A percentile compares a stretch with the other conserved stretches of the same genome.
These are phyloP conservation scores for Gambusia holbrooki DNA, from an alignment of 2,113 vertebrate genomes.

Conservation along the genomic window DNA sequence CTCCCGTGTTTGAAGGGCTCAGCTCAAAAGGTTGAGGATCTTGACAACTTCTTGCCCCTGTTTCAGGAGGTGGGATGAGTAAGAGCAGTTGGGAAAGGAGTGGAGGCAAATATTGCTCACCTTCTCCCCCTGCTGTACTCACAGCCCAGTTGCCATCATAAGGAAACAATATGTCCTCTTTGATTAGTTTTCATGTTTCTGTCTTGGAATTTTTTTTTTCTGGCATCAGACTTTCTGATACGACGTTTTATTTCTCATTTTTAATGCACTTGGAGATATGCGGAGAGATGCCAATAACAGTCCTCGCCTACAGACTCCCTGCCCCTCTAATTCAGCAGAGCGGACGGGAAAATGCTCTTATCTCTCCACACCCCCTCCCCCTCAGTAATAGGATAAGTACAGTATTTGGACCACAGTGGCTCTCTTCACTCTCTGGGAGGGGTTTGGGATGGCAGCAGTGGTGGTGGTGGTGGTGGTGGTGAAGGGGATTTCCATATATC, in stretches of 20 bases:
- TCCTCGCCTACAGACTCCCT: conserved; percentile 68
- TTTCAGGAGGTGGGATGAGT: conserved; percentile 73
- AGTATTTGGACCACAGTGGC: conserved; percentile 81
- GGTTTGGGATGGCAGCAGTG: conserved; percentile 10
- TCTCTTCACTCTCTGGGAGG: conserved; percentile 62
- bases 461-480: not conserved
- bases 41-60: conserved; percentile 95
- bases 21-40: conserved; percentile 95
- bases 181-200: conserved; percentile 61
- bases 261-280: conserved; percentile 68
- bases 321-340: conserved; percentile 75
- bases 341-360: conserved; percentile 77
- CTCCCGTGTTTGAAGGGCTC: conserved; percentile 93
- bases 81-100: conserved; percentile 34
- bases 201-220: conserved; percentile 54
- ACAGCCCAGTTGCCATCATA: conserved; percentile 58
- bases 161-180: conserved; percentile 24
- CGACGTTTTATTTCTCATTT: conserved; percentile 73
- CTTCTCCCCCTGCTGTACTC: conserved; percentile 35
- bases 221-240: conserved; percentile 56
- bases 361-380: conserved; percentile 62
- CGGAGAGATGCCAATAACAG: conserved; percentile 74
- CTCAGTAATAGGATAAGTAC: conserved; percentile 82
- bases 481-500: conserved; percentile 66
- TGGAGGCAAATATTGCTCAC: conserved; percentile 27